These are phyloP conservation scores for Ormia ochracea DNA, from an alignment of 2,888 invertebrate genomes.

Conservation along the genomic window DNA sequence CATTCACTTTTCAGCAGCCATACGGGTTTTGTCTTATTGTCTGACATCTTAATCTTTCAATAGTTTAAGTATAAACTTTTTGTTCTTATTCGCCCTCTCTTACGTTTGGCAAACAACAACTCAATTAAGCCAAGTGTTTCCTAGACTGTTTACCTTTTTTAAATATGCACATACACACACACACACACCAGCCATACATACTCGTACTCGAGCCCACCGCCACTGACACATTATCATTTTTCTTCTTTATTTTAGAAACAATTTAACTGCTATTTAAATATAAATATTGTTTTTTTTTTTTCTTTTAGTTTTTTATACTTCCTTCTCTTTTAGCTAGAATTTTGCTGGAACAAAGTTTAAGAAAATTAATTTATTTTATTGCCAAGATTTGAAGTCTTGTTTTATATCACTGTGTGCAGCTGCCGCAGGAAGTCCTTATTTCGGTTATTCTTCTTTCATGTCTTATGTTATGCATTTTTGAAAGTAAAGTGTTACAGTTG, in stretches of 20 bases:
- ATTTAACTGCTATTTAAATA: conserved; percentile 3
- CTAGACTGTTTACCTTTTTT: not conserved
- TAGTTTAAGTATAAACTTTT: conserved; percentile 37
- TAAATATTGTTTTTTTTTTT: too few species aligned
- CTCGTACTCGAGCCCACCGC: too few species aligned
- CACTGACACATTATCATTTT: too few species aligned
- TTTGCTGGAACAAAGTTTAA: not conserved
- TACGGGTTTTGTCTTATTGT: conserved; percentile 36
- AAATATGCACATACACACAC: not conserved
- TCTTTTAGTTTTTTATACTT: conserved; percentile 19
- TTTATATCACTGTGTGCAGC: conserved; percentile 9
- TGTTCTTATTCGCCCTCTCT: not conserved
- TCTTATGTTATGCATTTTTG: conserved; percentile 8
- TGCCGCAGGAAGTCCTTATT: conserved; percentile 43
- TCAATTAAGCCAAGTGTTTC: conserved; percentile 40
- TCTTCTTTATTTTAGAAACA: conserved; percentile 4
- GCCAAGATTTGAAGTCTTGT: conserved; percentile 16
- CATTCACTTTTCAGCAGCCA: conserved; percentile 14
- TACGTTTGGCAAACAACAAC: conserved; percentile 21
- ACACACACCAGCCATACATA: too few species aligned
- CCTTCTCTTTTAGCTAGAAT: not conserved
- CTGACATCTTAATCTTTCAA: conserved; percentile 54
- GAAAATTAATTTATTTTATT: conserved; percentile 60
- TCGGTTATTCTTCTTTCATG: not conserved
- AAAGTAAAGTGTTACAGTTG: conserved; percentile 51